A percentile compares a stretch with the other conserved stretches of the same genome.
Conservation (phyloP, 1,140 invertebrate genomes). For the Bombyx mori region DNA sequence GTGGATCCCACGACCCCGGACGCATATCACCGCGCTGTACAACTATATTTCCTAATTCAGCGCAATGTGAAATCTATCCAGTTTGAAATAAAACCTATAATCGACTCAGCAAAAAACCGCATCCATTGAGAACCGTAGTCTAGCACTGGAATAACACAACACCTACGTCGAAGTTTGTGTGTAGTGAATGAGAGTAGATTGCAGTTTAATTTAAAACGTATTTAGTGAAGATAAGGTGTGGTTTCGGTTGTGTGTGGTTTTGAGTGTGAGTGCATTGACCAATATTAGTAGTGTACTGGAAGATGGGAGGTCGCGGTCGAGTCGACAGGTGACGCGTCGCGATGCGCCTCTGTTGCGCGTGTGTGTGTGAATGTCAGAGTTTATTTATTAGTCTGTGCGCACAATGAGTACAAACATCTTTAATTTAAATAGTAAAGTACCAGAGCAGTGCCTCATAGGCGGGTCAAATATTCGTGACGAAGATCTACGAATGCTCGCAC, state of each 20-base stretch:
- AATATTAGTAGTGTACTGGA: slow-evolving; percentile 49
- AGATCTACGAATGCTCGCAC: no score
- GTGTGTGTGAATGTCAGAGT: slow-evolving; percentile 54
- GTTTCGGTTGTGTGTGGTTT: slow-evolving; percentile 12
- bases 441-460: no score
- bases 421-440: not conserved
- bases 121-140: slow-evolving; percentile 54
- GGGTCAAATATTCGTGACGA: no score
- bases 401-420: slow-evolving; percentile 10
- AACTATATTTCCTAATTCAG: slow-evolving; percentile 59
- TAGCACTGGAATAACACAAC: slow-evolving; percentile 44
- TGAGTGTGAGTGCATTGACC: slow-evolving; percentile 49
- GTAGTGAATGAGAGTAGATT: slow-evolving; percentile 25
- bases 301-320: slow-evolving; percentile 44
- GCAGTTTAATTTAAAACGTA: slow-evolving; percentile 25
- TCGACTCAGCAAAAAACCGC: slow-evolving; percentile 16
- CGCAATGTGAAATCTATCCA: slow-evolving; percentile 23
- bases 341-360: slow-evolving; percentile 31
- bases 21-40: slow-evolving; percentile 59
- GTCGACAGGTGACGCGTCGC: slow-evolving; percentile 51
- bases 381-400: slow-evolving; percentile 27
- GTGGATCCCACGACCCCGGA: slow-evolving; percentile 61
- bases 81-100: slow-evolving; percentile 21
- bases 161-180: slow-evolving; percentile 36
- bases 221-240: slow-evolving; percentile 20